These are phyloP conservation scores for Choristoneura rosaceana DNA, from an alignment of 2,888 invertebrate species.

Conservation along the genomic window DNA sequence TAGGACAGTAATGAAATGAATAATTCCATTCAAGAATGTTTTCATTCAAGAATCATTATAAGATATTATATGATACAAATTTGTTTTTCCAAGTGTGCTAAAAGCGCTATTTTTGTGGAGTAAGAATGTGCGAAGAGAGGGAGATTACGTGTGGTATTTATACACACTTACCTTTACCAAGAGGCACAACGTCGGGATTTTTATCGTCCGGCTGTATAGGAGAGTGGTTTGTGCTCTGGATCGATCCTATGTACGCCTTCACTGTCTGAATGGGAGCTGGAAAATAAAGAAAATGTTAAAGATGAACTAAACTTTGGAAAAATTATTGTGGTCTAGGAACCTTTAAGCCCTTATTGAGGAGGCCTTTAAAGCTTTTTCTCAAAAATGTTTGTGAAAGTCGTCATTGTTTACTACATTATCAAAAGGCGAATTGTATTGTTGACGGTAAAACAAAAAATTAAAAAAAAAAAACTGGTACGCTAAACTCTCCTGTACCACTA, in stretches of 20 bases:
- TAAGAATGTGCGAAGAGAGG: no score
- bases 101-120: not conserved
- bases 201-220: slow-evolving; percentile 93
- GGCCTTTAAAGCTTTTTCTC: no score
- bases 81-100: not conserved
- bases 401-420: no score
- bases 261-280: slow-evolving; percentile 73
- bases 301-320: not conserved
- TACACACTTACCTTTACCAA: slow-evolving; percentile 90
- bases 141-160: no score
- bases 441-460: no score
- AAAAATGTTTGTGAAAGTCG: no score
- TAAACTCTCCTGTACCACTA: no score
- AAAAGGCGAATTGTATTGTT: no score
- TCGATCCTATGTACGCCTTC: slow-evolving; percentile 87
- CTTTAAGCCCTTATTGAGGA: no score
- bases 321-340: no score
- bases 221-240: slow-evolving; percentile 84
- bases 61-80: not conserved
- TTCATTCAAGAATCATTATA: not conserved
- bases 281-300: slow-evolving; percentile 50
- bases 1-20: not conserved
- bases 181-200: slow-evolving; percentile 95
- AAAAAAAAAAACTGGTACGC: no score
- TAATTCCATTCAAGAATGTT: not conserved